Conservation (phyloP, 2,888 invertebrate genomes). For the Ochropacha duplaris region DNA sequence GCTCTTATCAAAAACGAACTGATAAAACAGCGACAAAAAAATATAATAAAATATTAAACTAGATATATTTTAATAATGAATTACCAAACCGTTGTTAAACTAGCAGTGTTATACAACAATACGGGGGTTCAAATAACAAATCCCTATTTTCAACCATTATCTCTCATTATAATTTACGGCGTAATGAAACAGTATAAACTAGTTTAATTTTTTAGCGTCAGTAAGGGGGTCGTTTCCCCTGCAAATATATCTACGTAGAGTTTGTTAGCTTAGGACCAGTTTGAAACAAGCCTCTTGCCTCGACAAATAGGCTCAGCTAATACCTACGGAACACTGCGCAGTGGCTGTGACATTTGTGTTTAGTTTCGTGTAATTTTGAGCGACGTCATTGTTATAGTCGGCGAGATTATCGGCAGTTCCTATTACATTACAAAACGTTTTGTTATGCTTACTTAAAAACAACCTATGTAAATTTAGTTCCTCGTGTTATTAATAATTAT, state of each 20-base stretch:
- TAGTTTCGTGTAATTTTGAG: background rate
- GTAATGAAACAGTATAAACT: constrained; percentile 26
- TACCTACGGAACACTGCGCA: constrained; percentile 10
- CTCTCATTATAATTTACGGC: constrained; percentile 24
- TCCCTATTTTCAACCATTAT: constrained; percentile 14
- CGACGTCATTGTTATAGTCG: background rate
- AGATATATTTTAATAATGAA: no score
- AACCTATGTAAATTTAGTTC: no score
- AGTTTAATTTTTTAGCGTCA: constrained; percentile 32
- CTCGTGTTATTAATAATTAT: no score
- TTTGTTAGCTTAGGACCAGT: constrained; percentile 52
- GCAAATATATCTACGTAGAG: constrained; percentile 40
- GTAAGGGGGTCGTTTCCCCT: constrained; percentile 7
- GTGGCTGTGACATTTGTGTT: constrained; percentile 9
- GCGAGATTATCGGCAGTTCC: background rate
- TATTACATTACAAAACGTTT: no score
- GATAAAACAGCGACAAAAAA: no score
- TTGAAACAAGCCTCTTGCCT: constrained; percentile 17
- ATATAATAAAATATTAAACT: no score
- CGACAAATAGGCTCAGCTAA: constrained; percentile 30
- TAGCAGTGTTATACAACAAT: background rate
- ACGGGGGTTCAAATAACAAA: background rate
- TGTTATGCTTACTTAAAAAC: no score
- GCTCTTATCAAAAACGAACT: no score
- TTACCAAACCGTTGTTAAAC: background rate